Evolutionary conservation across 2,797 vertebrate genomes (phyloP), one percentile per base, ranked within the genome.

Genomic region (Scyliorhinus canicula): DNA sequence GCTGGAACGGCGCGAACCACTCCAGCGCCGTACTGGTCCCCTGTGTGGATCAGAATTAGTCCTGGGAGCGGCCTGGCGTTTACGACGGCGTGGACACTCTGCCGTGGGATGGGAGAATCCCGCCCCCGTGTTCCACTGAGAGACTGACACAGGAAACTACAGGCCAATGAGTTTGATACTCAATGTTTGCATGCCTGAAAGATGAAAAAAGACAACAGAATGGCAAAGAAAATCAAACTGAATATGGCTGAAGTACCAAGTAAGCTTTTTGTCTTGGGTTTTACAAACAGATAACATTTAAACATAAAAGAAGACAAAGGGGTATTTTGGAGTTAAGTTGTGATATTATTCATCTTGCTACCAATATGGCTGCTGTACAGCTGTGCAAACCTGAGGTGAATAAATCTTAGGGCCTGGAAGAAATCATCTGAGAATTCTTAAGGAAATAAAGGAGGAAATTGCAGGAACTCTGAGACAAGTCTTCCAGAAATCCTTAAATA

Each of bases 401-500:
- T 57, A 91, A 63, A 40, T 63, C 35, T n/a, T n/a, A 11, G 16
- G n/a, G 35, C 16, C 35, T n/a, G n/a, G n/a, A 63, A 40, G n/a
- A 31, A 91, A 63, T 14, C 88, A 91, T 91, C 21, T 14, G 57
- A 91, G 55, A 35, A 60, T 90, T 90, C 35, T 40, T 60, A 60
- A 63, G n/a, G 60, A 60, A 91, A 40, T 40, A 40, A 63, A n/a
- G 57, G 16, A 63, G 16, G 19, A 63, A 63, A 26, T 63, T 91
- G 57, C 35, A 63, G 88, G 19, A 60, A 40, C 40, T 40, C 24
- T 24, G 19, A n/a, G 57, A 91, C 57, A 63, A 91, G 60, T 63
- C 60, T 91, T 91, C 35, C 8, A 88, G 88, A 63, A 91, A 63
- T 63, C 88, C 40, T 60, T 91, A 28, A 91, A 91, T 91, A 91